Percentiles rank a stretch among this genome's conserved stretches.
These are phyloP conservation scores for Passer montanus DNA, from an alignment of 2,113 vertebrate genomes.

Conservation along the genomic window DNA sequence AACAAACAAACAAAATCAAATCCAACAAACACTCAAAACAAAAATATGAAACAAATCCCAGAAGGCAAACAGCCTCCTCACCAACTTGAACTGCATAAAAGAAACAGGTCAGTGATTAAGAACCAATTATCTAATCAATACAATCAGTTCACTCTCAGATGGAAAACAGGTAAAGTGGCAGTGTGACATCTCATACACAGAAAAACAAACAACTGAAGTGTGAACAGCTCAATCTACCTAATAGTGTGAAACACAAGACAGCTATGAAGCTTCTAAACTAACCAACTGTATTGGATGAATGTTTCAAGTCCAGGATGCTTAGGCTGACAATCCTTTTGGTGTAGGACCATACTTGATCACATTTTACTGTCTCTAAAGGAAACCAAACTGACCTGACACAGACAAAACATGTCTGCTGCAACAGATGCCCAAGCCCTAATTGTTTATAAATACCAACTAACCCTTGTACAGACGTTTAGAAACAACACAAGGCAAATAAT, in stretches of 20 bases:
- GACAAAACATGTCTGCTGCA: not conserved
- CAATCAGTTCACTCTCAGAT: not conserved
- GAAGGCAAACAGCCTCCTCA: not conserved
- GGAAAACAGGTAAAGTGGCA: not conserved
- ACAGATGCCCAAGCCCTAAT: not conserved
- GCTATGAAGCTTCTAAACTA: not conserved
- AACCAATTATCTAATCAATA: not conserved
- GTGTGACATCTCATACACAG: rapidly evolving
- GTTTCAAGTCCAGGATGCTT: not conserved
- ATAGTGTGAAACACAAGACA: not conserved
- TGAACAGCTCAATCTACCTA: not conserved
- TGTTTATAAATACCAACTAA: not conserved
- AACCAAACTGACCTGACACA: not conserved
- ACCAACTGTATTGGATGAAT: not conserved
- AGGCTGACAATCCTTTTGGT: not conserved
- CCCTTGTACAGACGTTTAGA: not conserved
- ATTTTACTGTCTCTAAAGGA: not conserved
- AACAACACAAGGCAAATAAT: not conserved
- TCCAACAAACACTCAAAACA: not conserved
- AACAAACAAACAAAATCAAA: not conserved
- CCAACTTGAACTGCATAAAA: not conserved
- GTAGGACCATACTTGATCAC: not conserved
- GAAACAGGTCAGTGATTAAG: not conserved
- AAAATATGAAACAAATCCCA: not conserved
- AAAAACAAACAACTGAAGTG: not conserved